These are phyloP conservation scores for Lithophane leautieri DNA, from an alignment of 2,888 invertebrate species.

Conservation along the genomic window DNA sequence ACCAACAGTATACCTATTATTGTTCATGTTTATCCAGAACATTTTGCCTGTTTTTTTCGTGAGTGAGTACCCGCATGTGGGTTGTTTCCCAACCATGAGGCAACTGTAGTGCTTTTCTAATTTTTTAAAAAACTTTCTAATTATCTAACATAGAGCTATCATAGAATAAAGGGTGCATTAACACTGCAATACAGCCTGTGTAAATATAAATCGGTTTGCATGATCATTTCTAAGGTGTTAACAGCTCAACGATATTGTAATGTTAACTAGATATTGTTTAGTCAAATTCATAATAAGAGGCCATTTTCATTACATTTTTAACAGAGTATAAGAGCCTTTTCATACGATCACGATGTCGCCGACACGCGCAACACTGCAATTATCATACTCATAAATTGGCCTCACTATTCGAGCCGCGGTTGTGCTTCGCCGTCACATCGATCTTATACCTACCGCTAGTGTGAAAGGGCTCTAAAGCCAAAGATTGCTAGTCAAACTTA, in stretches of 20 bases:
- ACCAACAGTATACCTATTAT: background rate
- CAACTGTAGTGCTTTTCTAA: background rate
- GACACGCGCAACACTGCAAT: background rate
- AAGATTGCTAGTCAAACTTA: slow-evolving; percentile 64
- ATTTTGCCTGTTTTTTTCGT: background rate
- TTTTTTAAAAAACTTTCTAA: background rate
- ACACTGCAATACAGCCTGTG: slow-evolving; percentile 75
- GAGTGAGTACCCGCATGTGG: background rate
- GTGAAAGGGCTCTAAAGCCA: slow-evolving; percentile 43
- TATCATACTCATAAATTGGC: background rate
- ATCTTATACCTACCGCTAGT: slow-evolving; percentile 19
- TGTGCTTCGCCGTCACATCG: background rate
- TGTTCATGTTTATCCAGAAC: background rate
- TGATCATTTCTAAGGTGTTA: slow-evolving; percentile 84
- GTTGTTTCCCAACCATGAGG: background rate
- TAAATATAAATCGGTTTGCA: slow-evolving; percentile 86
- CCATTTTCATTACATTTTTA: slow-evolving; percentile 69
- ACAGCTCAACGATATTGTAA: slow-evolving; percentile 87
- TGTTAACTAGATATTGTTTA: slow-evolving; percentile 80
- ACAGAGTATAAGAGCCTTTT: slow-evolving; percentile 54
- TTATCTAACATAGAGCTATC: slow-evolving; percentile 66
- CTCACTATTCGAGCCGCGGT: slow-evolving; percentile 1
- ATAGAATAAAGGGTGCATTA: slow-evolving; percentile 65
- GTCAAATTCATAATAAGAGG: slow-evolving; percentile 79
- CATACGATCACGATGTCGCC: slow-evolving; percentile 26